Evolutionary conservation across 2,888 invertebrate species (phyloP).

Genomic region (Schrankia costaestrigalis): DNA sequence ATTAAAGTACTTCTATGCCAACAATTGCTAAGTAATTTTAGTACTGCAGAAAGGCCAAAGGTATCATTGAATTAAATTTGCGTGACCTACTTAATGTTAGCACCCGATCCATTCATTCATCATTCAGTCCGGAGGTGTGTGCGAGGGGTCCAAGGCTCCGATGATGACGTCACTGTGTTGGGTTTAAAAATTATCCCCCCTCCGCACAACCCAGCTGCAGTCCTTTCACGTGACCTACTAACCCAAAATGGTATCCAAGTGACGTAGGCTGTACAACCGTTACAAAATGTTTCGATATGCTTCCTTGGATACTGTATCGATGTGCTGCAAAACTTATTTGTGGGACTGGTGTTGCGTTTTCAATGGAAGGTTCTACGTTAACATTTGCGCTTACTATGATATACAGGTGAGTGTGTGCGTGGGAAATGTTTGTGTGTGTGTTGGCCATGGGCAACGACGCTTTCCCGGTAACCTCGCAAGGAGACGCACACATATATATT

Average conservation of each 20-base stretch:
- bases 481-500: slow-evolving; percentile 11
- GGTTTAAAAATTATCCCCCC: slow-evolving; percentile 61
- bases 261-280: slow-evolving; percentile 71
- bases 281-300: slow-evolving; percentile 35
- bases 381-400: slow-evolving; percentile 33
- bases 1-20: no score
- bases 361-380: slow-evolving; percentile 65
- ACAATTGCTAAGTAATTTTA: no score
- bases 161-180: slow-evolving; percentile 65
- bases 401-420: slow-evolving; percentile 23
- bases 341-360: slow-evolving; percentile 48
- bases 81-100: slow-evolving; percentile 45
- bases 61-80: neutral
- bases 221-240: slow-evolving; percentile 73
- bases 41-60: no score
- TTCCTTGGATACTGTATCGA: slow-evolving; percentile 13
- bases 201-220: slow-evolving; percentile 57
- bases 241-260: slow-evolving; percentile 69
- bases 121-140: slow-evolving; percentile 51
- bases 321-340: slow-evolving; percentile 43
- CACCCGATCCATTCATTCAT: slow-evolving; percentile 72
- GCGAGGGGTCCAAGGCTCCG: slow-evolving; percentile 51
- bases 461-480: slow-evolving; percentile 31
- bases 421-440: slow-evolving; percentile 32
- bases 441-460: slow-evolving; percentile 24